A percentile compares a stretch with the other conserved stretches of the same genome.
Evolutionary conservation across 2,113 vertebrate species (phyloP).

Genomic region (Chlamydotis undulata): DNA sequence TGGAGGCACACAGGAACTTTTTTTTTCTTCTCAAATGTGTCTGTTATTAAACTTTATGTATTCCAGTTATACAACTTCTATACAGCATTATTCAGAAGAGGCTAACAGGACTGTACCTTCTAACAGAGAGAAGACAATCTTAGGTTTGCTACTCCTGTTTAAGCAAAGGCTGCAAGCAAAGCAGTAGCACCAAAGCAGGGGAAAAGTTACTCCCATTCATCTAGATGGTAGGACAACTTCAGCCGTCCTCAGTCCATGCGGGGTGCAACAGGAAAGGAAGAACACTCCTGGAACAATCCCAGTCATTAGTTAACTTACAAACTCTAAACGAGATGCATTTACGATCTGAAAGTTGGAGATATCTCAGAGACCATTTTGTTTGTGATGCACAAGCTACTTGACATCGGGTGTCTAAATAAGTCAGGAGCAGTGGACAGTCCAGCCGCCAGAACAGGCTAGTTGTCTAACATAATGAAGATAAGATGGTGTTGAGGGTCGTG

Average conservation of each 20-base stretch:
- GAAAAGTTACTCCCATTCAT: not conserved
- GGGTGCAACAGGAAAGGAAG: not conserved
- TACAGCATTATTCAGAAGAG: not conserved
- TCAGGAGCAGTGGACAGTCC: not conserved
- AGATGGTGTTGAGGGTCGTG: too few relatives aligned
- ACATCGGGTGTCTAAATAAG: not conserved
- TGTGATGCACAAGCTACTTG: not conserved
- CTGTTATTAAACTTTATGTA: not conserved
- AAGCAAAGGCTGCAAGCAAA: not conserved
- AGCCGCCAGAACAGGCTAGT: not conserved
- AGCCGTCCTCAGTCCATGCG: not conserved
- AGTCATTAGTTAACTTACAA: not conserved
- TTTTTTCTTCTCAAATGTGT: not conserved
- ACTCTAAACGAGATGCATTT: not conserved
- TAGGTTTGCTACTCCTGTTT: not conserved
- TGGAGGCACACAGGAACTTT: accelerated
- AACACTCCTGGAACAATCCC: not conserved
- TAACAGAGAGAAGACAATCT: not conserved
- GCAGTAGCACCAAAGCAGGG: not conserved
- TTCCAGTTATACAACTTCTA: not conserved
- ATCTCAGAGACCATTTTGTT: not conserved
- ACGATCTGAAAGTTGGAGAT: not conserved
- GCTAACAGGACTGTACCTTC: not conserved
- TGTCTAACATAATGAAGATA: not conserved
- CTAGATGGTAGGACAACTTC: not conserved